phyloP scores from a whole-genome alignment of 2,888 invertebrate genomes.

The Aspidiotus rigidus region DNA sequence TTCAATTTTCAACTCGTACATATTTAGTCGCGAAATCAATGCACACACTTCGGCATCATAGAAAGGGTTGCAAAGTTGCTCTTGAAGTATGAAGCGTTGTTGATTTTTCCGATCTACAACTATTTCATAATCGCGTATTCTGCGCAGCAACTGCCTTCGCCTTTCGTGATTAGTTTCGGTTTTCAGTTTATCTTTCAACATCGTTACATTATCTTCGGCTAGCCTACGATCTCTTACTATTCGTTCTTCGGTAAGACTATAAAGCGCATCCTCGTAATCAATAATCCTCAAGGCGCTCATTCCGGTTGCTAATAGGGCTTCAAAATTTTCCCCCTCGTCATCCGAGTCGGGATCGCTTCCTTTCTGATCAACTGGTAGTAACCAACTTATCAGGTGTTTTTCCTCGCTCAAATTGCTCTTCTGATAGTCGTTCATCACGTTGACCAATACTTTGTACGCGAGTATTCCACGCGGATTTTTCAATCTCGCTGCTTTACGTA shows the following conservation, averaged over 20 bases:
- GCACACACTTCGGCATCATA: background rate
- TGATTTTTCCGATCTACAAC: background rate
- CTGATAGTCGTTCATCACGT: background rate
- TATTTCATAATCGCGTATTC: background rate
- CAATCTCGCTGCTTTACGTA: background rate
- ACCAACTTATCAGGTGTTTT: background rate
- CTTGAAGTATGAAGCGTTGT: background rate
- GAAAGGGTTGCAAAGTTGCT: background rate
- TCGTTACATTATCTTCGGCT: background rate
- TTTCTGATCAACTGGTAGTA: background rate
- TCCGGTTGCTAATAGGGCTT: no score
- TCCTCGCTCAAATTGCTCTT: background rate
- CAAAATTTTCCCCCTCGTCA: slow-evolving; percentile 12
- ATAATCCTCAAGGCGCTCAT: background rate
- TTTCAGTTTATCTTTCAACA: no score
- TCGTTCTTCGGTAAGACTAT: background rate
- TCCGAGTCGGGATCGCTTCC: background rate
- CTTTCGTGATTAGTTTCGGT: background rate
- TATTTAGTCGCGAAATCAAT: background rate
- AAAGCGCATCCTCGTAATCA: slow-evolving; percentile 12
- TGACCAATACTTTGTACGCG: background rate
- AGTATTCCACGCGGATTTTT: slow-evolving; percentile 8
- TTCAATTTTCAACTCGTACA: background rate
- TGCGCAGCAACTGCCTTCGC: background rate
- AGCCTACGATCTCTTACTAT: background rate